Conservation (phyloP, 1,140 invertebrate genomes). For the Eubasilissa regina region DNA sequence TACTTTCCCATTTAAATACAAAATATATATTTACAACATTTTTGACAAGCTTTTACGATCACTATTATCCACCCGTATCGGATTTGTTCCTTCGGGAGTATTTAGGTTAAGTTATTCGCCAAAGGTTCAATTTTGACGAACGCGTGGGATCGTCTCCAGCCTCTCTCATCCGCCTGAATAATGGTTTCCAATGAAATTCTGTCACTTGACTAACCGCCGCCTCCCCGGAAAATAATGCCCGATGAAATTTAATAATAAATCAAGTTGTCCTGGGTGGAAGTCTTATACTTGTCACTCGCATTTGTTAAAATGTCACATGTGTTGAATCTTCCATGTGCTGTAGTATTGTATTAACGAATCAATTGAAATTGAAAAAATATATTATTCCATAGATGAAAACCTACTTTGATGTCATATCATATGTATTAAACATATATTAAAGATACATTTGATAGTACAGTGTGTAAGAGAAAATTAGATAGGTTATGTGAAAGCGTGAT, state of each 20-base stretch:
- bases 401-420: neutral
- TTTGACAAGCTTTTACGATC: too few species aligned
- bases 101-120: neutral
- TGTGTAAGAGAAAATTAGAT: too few species aligned
- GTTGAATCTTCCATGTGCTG: too few species aligned
- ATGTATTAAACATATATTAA: neutral
- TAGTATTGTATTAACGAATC: too few species aligned
- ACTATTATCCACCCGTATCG: neutral
- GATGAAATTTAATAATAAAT: conserved; percentile 38
- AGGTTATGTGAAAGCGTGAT: too few species aligned
- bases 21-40: neutral
- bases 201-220: conserved; percentile 31
- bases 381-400: neutral
- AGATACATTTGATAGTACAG: too few species aligned
- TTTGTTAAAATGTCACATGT: conserved; percentile 4
- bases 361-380: too few species aligned
- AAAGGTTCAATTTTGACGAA: neutral
- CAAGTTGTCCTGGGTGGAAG: neutral
- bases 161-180: conserved; percentile 13
- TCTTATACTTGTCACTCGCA: neutral
- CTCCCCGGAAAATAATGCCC: conserved; percentile 18
- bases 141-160: neutral
- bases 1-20: neutral
- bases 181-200: conserved; percentile 27
- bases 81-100: neutral